Base-by-base conservation (phyloP, 2,888 invertebrate species). In the Torymus aiolomorphi region DNA sequence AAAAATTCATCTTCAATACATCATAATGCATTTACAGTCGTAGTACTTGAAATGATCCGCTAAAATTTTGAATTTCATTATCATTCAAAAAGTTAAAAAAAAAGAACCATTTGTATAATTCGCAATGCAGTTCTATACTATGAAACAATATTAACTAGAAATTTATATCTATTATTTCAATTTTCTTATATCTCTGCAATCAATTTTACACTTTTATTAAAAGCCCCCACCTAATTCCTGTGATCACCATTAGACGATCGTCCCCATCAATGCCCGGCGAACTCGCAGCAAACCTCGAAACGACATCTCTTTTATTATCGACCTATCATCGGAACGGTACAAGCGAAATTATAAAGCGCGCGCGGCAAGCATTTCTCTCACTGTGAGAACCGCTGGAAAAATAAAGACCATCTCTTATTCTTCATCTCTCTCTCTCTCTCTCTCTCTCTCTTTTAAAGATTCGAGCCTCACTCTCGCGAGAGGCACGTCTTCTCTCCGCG, bases 401-500 rank as follows among this genome's bases (percentile, higher is more conserved):
- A 72, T 67, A 71, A 66, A 70, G 49, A 56, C 59, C 18, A 62
- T 52, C 42, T 18, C 80, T 20, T 31, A 31, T 31, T 31, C 31
- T 31, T 31, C 31, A 31, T 31, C 31, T 31, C 31, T 31, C 31
- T 31, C 31, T 24, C 24, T 24, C 24, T 24, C 24, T 24, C 24
- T 24, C 24, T 24, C 24, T 31, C 31, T 31, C 31, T 31, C 31
- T 31, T 31, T 31, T 31, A 31, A 31, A 31, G 31, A 31, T 31
- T 31, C 31, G 31, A 31, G 3, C 66, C 57, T 59, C 49, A 18
- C 52, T 52, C 31, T n/a, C 57, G 75, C 80, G 78, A 82, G 81
- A 76, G 82, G 87, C 87, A 88, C 87, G 88, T 88, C 83, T 84
- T 82, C 12, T 88, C 83, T 84, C 82, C n/a, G n/a, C 4, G 16